Evolutionary conservation across 1,140 invertebrate species (phyloP).

Genomic region (Linepithema humile): DNA sequence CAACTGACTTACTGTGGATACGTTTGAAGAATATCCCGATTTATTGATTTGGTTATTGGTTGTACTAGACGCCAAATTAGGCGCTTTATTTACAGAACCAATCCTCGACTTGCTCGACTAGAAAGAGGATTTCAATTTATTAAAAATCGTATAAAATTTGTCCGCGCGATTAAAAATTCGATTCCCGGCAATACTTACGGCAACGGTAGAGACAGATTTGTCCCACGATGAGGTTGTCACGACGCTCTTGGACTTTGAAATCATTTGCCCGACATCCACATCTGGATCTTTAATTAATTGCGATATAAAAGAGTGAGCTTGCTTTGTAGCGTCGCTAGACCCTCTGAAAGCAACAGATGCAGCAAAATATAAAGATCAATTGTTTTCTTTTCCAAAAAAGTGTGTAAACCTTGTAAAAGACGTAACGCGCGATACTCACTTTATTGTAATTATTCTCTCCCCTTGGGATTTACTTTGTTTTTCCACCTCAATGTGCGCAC

Average conservation of each 20-base stretch:
- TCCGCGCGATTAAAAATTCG: too few species aligned
- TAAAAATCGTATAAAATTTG: too few species aligned
- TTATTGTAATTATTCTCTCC: slow-evolving; percentile 97
- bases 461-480: slow-evolving; percentile 97
- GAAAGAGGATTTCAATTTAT: slow-evolving; percentile 40
- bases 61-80: slow-evolving; percentile 73
- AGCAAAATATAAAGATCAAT: not conserved
- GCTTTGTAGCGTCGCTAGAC: slow-evolving; percentile 94
- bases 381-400: not conserved
- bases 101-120: slow-evolving; percentile 80
- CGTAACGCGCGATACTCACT: slow-evolving; percentile 85
- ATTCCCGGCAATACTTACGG: too few species aligned
- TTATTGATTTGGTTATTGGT: slow-evolving; percentile 77
- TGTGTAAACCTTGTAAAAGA: slow-evolving; percentile 3
- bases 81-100: slow-evolving; percentile 77
- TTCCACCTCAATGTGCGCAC: slow-evolving; percentile 98
- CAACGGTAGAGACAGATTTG: slow-evolving; percentile 83
- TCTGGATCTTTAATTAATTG: slow-evolving; percentile 96
- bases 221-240: slow-evolving; percentile 85
- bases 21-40: slow-evolving; percentile 74
- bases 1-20: slow-evolving; percentile 80
- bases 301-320: slow-evolving; percentile 94
- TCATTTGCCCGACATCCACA: slow-evolving; percentile 93
- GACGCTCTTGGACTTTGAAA: slow-evolving; percentile 88
- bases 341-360: slow-evolving; percentile 86